Evolutionary conservation across 2,113 vertebrate species (phyloP).

Genomic region (Chelonoidis abingdonii): DNA sequence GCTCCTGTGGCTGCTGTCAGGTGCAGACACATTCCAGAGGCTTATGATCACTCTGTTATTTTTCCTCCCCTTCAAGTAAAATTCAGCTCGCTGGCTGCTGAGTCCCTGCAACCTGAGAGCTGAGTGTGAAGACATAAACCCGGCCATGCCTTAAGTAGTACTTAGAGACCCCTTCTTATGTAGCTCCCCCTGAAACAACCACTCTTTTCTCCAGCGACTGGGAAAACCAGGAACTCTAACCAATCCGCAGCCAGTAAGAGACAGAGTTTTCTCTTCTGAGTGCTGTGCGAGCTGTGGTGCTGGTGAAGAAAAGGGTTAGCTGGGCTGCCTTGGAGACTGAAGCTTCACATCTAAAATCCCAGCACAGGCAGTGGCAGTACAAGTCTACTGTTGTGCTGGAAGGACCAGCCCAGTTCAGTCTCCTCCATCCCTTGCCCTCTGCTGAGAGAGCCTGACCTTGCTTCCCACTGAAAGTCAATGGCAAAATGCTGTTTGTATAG

Average conservation of each 20-base stretch:
- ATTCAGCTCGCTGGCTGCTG: background rate
- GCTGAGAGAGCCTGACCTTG: background rate
- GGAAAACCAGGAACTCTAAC: too few relatives aligned
- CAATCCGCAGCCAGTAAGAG: background rate
- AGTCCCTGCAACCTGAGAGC: background rate
- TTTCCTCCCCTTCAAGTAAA: background rate
- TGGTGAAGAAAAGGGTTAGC: background rate
- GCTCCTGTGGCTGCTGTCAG: background rate
- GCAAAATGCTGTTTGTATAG: background rate
- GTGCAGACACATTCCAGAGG: background rate
- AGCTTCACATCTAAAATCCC: background rate
- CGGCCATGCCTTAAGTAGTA: too few relatives aligned
- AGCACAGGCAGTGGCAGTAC: background rate
- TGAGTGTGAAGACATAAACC: too few relatives aligned
- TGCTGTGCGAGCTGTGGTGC: background rate
- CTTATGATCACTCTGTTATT: background rate
- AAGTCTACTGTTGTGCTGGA: background rate
- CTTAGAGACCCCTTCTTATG: too few relatives aligned
- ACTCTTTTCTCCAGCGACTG: too few relatives aligned
- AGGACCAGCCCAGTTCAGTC: background rate
- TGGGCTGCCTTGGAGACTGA: background rate
- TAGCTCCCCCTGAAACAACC: too few relatives aligned
- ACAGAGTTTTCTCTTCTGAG: background rate
- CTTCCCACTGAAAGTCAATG: background rate
- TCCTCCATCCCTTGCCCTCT: rapidly evolving